These are phyloP conservation scores for Fistularia commersonii DNA, from an alignment of 2,797 vertebrate genomes.

Conservation along the genomic window DNA sequence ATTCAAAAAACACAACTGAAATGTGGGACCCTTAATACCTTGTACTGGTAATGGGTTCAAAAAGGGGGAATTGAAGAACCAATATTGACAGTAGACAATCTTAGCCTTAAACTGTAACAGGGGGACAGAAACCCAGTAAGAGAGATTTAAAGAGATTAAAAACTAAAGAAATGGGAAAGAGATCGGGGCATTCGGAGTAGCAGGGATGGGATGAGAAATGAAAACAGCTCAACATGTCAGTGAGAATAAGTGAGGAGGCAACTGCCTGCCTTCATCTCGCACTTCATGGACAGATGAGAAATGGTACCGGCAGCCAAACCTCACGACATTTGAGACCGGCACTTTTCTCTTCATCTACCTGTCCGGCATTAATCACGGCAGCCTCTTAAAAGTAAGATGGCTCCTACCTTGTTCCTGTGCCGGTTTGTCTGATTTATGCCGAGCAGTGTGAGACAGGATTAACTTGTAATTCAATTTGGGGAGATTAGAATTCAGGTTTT, in stretches of 20 bases:
- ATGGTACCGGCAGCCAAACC: neutral
- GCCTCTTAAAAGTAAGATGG: neutral
- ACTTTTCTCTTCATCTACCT: constrained; percentile 1
- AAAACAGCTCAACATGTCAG: constrained; percentile 25
- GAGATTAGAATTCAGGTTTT: constrained; percentile 32
- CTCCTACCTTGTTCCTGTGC: constrained; percentile 5
- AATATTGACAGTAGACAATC: neutral
- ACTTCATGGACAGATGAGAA: constrained; percentile 10
- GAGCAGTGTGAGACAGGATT: constrained; percentile 19
- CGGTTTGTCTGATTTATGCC: constrained; percentile 2
- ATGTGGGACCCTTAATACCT: no score
- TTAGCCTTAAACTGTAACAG: constrained; percentile 3
- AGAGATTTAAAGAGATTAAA: constrained; percentile 1
- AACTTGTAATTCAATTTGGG: constrained; percentile 46
- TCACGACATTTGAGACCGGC: neutral
- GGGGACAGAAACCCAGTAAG: constrained; percentile 8
- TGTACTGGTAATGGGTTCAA: constrained; percentile 1
- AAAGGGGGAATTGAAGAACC: neutral
- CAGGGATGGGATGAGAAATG: constrained; percentile 19
- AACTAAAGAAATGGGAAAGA: neutral
- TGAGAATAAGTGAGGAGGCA: constrained; percentile 10
- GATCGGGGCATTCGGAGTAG: constrained; percentile 1
- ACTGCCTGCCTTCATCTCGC: constrained; percentile 13
- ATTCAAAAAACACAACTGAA: no score
- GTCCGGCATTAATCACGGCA: neutral